These are phyloP conservation scores for Nephrotoma guestfalica DNA, from an alignment of 2,888 invertebrate species.

Conservation along the genomic window DNA sequence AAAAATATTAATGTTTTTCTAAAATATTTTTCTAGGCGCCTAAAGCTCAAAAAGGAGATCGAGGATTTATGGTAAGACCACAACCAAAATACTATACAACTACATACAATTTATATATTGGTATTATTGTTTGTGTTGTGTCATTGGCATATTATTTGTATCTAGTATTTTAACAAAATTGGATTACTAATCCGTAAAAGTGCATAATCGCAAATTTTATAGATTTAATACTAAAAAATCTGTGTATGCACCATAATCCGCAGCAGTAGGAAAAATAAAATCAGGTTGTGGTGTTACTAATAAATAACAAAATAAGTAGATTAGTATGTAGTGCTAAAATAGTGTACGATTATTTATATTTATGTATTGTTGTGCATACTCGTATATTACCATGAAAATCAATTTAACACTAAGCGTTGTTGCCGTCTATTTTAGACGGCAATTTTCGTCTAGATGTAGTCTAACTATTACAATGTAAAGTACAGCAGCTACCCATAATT, in stretches of 20 bases:
- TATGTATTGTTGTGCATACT: neutral
- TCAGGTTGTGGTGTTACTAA: neutral
- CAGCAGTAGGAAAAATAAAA: neutral
- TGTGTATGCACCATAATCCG: neutral
- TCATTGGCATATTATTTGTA: slow-evolving; percentile 2
- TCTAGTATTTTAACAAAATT: neutral
- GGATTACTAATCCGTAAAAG: neutral
- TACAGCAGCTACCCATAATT: neutral
- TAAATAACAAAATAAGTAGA: neutral
- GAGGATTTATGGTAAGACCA: slow-evolving; percentile 56
- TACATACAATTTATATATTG: neutral
- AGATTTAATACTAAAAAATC: neutral
- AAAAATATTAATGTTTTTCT: neutral
- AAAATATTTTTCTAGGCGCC: slow-evolving; percentile 42
- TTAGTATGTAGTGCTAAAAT: neutral
- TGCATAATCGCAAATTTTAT: neutral
- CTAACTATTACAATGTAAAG: neutral
- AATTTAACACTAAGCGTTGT: neutral
- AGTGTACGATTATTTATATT: neutral
- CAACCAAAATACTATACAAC: neutral
- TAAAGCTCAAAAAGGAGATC: slow-evolving; percentile 60
- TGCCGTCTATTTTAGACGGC: neutral
- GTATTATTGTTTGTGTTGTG: neutral
- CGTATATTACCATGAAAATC: neutral
- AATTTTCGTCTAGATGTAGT: neutral